Evolutionary conservation across 2,113 vertebrate genomes (phyloP), one percentile per base, ranked within the genome.

Genomic region (Rhinoderma darwinii): DNA sequence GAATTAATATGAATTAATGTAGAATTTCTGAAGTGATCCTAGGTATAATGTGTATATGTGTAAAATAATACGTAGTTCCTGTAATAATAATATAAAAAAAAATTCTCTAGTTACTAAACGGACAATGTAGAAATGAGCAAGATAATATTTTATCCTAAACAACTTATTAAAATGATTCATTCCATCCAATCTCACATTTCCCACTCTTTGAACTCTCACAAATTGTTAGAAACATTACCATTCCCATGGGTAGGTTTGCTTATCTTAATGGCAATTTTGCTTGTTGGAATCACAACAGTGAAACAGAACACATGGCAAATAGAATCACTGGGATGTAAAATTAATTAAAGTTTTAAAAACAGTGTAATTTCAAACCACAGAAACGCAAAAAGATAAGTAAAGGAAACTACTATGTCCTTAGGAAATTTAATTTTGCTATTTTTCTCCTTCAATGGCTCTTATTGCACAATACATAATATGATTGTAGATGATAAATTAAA

Each of bases 261-360:
- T 82, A 86, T 86, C 66, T 73, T 81, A 86, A 80, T 61, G 66
- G 85, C 66, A 86, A 86, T 79, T 86, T 41, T 82, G 61, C 77
- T 77, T 73, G 35, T 72, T 81, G 80, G 68, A 86, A 82, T 86
- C 77, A 73, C 77, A 86, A 70, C 51, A 76, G 72, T 75, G 83
- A 84, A 84, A 73, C 84, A 70, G 41, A 76, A 76, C 44, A 86
- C 85, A 82, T 32, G 37, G 66, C 77, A 73, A 81, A 86, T 74
- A 82, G 77, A 86, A 79, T 80, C 77, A 86, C 30, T 82, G 85
- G 82, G 51, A 82, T 81, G 66, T 86, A 86, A 86, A 86, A 86
- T 86, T 86, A 86, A 86, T 86, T 86, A 86, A 86, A 81, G 47
- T 82, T 54, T 81, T 86, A 81, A 73, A 66, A 72, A 82, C 85